Conservation (phyloP, 2,113 vertebrate genomes). For the Pangasianodon gigas region DNA sequence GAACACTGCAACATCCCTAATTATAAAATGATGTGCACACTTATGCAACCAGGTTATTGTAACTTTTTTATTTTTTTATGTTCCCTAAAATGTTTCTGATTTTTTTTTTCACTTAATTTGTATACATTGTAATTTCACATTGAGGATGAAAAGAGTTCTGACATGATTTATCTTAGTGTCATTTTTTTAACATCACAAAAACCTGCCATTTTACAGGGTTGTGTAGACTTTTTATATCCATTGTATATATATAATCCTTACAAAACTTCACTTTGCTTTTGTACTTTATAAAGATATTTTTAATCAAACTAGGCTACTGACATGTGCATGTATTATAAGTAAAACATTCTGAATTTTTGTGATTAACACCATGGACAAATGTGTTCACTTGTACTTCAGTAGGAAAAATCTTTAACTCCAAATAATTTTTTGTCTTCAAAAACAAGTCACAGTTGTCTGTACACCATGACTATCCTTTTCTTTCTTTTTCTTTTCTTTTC, state of each 20-base stretch:
- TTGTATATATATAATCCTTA: not conserved
- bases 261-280: not conserved
- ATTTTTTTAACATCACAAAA: no score
- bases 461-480: not conserved
- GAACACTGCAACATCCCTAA: no score
- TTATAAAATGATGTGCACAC: no score
- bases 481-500: not conserved
- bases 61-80: no score
- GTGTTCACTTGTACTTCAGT: not conserved
- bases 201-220: no score
- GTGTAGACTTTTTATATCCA: no score
- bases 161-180: no score
- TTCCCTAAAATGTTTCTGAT: no score
- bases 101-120: no score
- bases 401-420: not conserved
- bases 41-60: no score
- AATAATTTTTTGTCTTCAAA: not conserved
- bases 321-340: not conserved
- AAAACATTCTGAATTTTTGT: not conserved
- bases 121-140: no score
- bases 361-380: not conserved
- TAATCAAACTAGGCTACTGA: not conserved
- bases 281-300: not conserved
- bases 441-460: not conserved
- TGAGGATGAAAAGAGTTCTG: no score